phyloP scores from a whole-genome alignment of 2,113 vertebrate species.

The Sander lucioperca region DNA sequence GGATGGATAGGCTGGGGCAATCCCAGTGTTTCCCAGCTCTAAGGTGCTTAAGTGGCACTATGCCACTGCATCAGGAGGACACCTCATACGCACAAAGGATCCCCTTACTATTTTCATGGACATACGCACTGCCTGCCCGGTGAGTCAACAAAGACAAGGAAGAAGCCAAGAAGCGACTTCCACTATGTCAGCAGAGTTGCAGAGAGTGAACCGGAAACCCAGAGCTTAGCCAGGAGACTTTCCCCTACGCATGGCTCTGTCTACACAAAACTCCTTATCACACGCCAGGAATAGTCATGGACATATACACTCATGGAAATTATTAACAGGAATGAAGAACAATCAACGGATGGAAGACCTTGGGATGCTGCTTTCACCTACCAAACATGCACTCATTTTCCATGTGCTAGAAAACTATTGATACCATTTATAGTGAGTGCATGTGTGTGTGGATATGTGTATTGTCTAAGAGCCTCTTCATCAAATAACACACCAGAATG shows the following conservation, averaged over 20 bases:
- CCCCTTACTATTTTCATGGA: conserved; percentile 73
- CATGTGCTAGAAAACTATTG: conserved; percentile 60
- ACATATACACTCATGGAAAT: conserved; percentile 60
- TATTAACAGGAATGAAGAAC: conserved; percentile 53
- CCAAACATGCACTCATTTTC: conserved; percentile 59
- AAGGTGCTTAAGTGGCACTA: conserved; percentile 74
- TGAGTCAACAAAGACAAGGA: conserved; percentile 75
- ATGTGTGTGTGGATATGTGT: conserved; percentile 43
- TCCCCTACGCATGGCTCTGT: conserved; percentile 55
- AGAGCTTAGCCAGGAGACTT: conserved; percentile 64
- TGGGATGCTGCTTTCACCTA: conserved; percentile 52
- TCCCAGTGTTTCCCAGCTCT: conserved; percentile 74
- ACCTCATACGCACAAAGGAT: conserved; percentile 76
- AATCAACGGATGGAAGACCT: conserved; percentile 67
- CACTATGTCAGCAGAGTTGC: conserved; percentile 68
- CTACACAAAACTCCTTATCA: conserved; percentile 58
- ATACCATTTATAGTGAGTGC: conserved; percentile 52
- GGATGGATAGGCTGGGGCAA: conserved; percentile 70
- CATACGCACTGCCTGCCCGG: conserved; percentile 42
- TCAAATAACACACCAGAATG: conserved; percentile 68
- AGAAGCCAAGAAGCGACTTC: conserved; percentile 68
- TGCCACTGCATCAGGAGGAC: conserved; percentile 66
- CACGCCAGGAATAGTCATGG: conserved; percentile 55
- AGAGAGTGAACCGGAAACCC: conserved; percentile 56
- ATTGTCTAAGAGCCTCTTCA: conserved; percentile 70